A percentile compares a stretch with the other conserved stretches of the same genome.
Conservation (phyloP, 2,888 invertebrate species). For the Blera fallax region DNA sequence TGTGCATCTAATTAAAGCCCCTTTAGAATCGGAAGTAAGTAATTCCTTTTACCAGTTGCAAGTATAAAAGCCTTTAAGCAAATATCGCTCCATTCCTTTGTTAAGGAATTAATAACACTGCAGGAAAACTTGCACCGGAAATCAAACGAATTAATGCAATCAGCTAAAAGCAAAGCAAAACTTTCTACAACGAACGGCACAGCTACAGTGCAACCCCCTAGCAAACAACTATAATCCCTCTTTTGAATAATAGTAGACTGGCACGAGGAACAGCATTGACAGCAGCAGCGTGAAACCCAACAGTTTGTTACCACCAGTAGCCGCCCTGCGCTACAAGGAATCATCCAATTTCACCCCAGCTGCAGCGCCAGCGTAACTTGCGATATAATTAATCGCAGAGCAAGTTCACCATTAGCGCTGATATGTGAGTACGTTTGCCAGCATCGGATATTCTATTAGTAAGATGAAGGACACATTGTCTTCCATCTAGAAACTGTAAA, state of each 20-base stretch:
- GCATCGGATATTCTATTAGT: slow-evolving; percentile 28
- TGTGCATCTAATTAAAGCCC: slow-evolving; percentile 66
- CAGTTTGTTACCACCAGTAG: slow-evolving; percentile 13
- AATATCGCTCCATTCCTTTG: slow-evolving; percentile 63
- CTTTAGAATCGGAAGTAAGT: slow-evolving; percentile 58
- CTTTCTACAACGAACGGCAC: slow-evolving; percentile 19
- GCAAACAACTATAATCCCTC: slow-evolving; percentile 61
- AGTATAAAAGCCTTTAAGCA: slow-evolving; percentile 56
- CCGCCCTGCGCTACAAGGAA: slow-evolving; percentile 7
- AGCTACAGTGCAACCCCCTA: slow-evolving; percentile 4
- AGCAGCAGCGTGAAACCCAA: slow-evolving; percentile 4
- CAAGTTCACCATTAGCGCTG: slow-evolving; percentile 21
- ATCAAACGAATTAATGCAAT: slow-evolving; percentile 72
- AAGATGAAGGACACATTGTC: slow-evolving; percentile 22
- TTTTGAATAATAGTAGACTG: slow-evolving; percentile 67
- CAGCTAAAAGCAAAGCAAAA: slow-evolving; percentile 65
- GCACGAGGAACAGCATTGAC: slow-evolving; percentile 62
- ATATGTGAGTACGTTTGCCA: slow-evolving; percentile 8
- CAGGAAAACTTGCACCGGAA: slow-evolving; percentile 67
- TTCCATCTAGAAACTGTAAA: slow-evolving; percentile 23
- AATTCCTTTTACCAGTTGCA: slow-evolving; percentile 68
- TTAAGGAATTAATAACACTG: slow-evolving; percentile 70
- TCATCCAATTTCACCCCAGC: slow-evolving; percentile 23
- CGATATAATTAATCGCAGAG: slow-evolving; percentile 58
- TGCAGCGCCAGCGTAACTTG: slow-evolving; percentile 23